Evolutionary conservation across 2,888 invertebrate species (phyloP), one percentile per base, ranked within the genome.

Genomic region (Acrobasis suavella): DNA sequence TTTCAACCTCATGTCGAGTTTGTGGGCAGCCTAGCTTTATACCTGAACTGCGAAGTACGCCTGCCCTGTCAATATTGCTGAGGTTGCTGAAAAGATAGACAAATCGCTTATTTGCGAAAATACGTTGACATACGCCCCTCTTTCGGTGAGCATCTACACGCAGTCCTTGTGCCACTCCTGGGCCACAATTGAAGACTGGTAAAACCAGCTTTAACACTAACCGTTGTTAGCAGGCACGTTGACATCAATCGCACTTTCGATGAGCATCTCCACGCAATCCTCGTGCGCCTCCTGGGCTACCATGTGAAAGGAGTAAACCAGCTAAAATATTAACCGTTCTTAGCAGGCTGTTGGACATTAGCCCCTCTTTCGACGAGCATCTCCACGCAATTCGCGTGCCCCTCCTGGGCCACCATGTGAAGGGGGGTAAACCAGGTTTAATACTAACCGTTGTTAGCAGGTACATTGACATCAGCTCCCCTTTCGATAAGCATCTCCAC

Each of bases 291-390:
- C 99, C 79, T 97, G 97, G 0, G 98, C 95, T 63, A 98, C 98
- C 86, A 99, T 94, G 92, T 99, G 99, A 52, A 97, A n/a, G 98
- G 98, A 5, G 98, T 97, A 99, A 99, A 0, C 99, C 99, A 38
- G 98, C 97, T 85, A n/a, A n/a, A 58, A 15, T 55, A 67, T 69
- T 74, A 79, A 96, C 96, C 95, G 74, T 94, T 94, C 68, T 97
- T 97, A 15, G 98, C 97, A 64, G 95, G 94, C 62, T 95, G 94
- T 83, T 98, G 97, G 58, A 96, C 95, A 82, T 97, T 95, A 17
- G 97, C 97, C 50, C 96, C 96, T 76, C 98, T 95, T 79, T 98
- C 98, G 55, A 99, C 94, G 56, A 99, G 93, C 80, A 99, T 94
- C 70, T 97, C 96, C 0, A 97, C 96, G 95, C 99, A 98, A 78